Evolutionary conservation across 2,113 vertebrate species (phyloP).

Genomic region (Chlorodrepanis virens): DNA sequence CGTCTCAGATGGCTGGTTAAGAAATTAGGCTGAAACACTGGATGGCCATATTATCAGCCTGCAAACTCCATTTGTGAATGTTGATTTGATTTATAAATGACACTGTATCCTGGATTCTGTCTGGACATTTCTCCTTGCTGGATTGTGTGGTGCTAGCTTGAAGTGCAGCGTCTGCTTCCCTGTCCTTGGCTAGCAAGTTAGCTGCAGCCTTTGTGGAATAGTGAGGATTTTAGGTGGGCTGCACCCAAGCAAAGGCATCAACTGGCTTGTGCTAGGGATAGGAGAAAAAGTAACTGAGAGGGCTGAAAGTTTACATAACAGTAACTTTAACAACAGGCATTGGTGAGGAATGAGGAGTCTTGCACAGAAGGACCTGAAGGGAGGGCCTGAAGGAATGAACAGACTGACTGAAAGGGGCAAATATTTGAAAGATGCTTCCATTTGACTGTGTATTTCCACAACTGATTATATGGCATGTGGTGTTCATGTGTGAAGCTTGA

Average conservation of each 20-base stretch:
- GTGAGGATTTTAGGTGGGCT: neutral
- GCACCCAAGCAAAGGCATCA: neutral
- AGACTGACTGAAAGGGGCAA: neutral
- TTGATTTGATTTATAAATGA: neutral
- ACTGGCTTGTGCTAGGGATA: neutral
- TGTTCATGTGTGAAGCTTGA: neutral
- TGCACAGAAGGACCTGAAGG: neutral
- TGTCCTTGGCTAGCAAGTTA: neutral
- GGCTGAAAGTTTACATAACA: neutral
- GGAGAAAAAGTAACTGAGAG: neutral
- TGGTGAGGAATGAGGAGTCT: neutral
- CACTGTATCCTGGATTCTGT: neutral
- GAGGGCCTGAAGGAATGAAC: neutral
- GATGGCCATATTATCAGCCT: neutral
- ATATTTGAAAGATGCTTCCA: neutral
- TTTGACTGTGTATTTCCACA: neutral
- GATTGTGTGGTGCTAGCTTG: neutral
- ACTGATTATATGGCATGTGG: neutral
- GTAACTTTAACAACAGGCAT: neutral
- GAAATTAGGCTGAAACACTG: neutral
- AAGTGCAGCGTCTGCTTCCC: neutral
- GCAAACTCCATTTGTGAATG: neutral
- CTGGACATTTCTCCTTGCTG: neutral
- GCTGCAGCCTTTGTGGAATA: neutral
- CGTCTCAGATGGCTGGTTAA: neutral